Evolutionary conservation across 2,113 vertebrate genomes (phyloP).

Genomic region (Alces alces): DNA sequence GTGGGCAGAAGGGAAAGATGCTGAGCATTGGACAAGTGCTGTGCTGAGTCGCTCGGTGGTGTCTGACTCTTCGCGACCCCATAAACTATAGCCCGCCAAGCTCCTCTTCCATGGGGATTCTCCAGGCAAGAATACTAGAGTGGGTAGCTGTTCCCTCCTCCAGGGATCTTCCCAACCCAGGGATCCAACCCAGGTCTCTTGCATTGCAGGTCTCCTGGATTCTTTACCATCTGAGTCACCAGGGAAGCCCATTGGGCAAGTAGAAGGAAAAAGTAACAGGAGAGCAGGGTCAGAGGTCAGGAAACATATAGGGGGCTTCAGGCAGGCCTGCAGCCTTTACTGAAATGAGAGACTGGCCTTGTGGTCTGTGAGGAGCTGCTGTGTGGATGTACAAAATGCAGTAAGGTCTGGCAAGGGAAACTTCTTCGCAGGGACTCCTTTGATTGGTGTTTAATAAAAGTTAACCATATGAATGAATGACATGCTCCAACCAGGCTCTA

Average conservation of each 20-base stretch:
- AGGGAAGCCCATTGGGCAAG: background rate
- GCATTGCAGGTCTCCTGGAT: background rate
- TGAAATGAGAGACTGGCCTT: background rate
- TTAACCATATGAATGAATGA: background rate
- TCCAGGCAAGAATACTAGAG: background rate
- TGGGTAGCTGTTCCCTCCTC: background rate
- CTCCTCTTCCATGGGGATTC: background rate
- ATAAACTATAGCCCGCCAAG: background rate
- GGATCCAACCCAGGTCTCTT: background rate
- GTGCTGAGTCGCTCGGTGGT: background rate
- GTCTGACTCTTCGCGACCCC: background rate
- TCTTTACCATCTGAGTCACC: background rate
- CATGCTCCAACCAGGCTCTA: background rate
- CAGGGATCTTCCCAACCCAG: background rate
- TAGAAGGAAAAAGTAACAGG: background rate
- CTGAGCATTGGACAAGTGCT: background rate
- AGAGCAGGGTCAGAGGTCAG: background rate
- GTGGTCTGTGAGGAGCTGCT: background rate
- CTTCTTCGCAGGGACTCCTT: background rate
- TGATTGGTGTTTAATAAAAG: background rate
- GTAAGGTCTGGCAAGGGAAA: background rate
- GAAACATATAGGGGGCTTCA: background rate
- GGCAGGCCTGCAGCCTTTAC: background rate
- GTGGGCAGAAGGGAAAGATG: background rate
- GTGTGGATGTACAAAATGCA: background rate